Base-by-base conservation (phyloP, 2,888 invertebrate species). In the Andrena trimmerana region DNA sequence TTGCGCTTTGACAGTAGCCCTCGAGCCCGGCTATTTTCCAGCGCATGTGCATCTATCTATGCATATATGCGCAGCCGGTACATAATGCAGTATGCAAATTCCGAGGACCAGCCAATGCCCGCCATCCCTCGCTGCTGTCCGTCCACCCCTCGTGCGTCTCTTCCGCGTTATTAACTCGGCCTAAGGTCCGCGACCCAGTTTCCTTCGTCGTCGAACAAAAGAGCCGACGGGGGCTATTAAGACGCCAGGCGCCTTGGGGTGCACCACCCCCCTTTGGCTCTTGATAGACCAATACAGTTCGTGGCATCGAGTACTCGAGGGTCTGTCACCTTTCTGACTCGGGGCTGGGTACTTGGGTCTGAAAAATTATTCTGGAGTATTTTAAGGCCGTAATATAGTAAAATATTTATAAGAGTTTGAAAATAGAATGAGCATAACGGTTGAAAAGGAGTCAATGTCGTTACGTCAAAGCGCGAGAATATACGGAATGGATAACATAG, bases 151-250 rank as follows among this genome's bases (percentile, higher is more conserved):
- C 20, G 10, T 16, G 54, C 68, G 52, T 81, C 74, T 81, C 85
- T 82, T 86, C 81, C 84, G 65, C 82, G 79, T 86, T 89, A 89
- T 89, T 85, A 88, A 85, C 86, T 81, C 81, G 73, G 78, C 81
- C 88, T 80, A 84, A 89, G 76, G 83, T 83, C 76, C 83, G 74
- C 89, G 87, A 89, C 88, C 89, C 71, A 90, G 70, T 86, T 86
- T 77, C 71, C 82, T 13, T 48, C 62, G 62, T 79, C 59, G 75
- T 59, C 79, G 85, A 86, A 86, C 85, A 78, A 84, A 80, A 81
- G 78, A 79, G 69, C 60, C 69, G 16, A 31, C 29, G 62, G 60
- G 8, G 68, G 68, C 71, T 84, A 84, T 87, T 86, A 88, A 86
- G 83, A 84, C 70, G 83, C 83, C 84, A 74, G 65, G 65, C 60